phyloP scores from a whole-genome alignment of 2,113 vertebrate species.

The Rhinolophus sinicus region DNA sequence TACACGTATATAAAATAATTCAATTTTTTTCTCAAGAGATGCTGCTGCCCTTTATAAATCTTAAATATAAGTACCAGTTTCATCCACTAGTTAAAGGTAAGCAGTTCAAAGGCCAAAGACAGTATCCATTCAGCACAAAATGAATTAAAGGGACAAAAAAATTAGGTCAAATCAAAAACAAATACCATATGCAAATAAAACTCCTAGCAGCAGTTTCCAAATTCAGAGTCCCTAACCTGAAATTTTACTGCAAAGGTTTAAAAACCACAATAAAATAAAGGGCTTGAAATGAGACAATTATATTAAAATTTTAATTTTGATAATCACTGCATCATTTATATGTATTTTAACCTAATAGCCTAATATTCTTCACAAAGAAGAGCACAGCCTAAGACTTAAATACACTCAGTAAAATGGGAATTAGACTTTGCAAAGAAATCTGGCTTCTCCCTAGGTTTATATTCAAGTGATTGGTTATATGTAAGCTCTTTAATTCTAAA shows the following conservation, averaged over 20 bases:
- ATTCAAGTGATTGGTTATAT: neutral
- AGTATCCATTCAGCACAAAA: constrained; percentile 32
- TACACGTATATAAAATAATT: neutral
- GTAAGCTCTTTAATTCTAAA: constrained; percentile 28
- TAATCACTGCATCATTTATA: constrained; percentile 27
- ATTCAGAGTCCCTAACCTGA: neutral
- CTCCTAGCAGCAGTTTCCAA: neutral
- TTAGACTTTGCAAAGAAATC: constrained; percentile 25
- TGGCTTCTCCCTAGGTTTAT: constrained; percentile 6
- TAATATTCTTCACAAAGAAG: constrained; percentile 52
- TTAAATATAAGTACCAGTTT: constrained; percentile 10
- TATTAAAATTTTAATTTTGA: constrained; percentile 57
- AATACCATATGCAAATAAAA: constrained; percentile 1
- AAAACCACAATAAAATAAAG: constrained; percentile 1
- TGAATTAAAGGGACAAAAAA: constrained; percentile 44
- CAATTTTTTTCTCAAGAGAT: neutral
- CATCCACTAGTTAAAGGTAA: constrained; percentile 26
- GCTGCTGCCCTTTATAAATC: neutral
- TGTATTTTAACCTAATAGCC: constrained; percentile 16
- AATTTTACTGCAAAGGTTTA: constrained; percentile 29
- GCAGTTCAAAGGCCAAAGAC: constrained; percentile 53
- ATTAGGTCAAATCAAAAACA: constrained; percentile 14
- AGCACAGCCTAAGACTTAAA: constrained; percentile 39
- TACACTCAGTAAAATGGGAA: constrained; percentile 38
- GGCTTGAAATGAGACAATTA: neutral